A percentile compares a stretch with the other conserved stretches of the same genome.
Conservation (phyloP, 2,888 invertebrate species). For the Synergus gifuensis region DNA sequence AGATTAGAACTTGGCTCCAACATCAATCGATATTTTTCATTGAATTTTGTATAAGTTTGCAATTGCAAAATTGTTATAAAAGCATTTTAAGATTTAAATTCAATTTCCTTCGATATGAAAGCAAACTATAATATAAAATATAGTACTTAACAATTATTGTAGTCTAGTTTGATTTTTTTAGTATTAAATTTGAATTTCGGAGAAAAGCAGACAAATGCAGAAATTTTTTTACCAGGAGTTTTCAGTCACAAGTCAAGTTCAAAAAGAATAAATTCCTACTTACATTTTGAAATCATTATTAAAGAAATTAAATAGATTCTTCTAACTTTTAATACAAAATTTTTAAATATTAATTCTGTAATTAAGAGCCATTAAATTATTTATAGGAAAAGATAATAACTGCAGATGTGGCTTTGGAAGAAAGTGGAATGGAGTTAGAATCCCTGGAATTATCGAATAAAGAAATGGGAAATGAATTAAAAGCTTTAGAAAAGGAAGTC, state of each 20-base stretch:
- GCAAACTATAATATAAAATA: too few relatives aligned
- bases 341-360: background rate
- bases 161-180: background rate
- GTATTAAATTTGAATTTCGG: background rate
- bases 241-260: conserved; percentile 4
- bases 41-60: too few relatives aligned
- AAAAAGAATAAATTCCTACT: background rate
- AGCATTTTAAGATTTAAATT: too few relatives aligned
- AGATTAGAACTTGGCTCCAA: too few relatives aligned
- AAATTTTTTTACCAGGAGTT: conserved; percentile 23
- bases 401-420: conserved; percentile 69
- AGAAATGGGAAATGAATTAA: conserved; percentile 63
- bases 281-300: background rate
- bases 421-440: conserved; percentile 68
- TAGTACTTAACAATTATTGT: background rate
- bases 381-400: conserved; percentile 70
- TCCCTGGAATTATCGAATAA: conserved; percentile 65
- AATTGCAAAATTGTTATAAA: too few relatives aligned
- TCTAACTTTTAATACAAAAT: background rate
- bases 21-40: too few relatives aligned
- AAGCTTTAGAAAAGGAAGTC: conserved; percentile 60
- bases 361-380: background rate
- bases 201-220: background rate
- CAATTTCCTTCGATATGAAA: too few relatives aligned
- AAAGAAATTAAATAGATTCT: background rate